Evolutionary conservation across 2,888 invertebrate genomes (phyloP), one percentile per base, ranked within the genome.

Genomic region (Parasteatoda lunata): DNA sequence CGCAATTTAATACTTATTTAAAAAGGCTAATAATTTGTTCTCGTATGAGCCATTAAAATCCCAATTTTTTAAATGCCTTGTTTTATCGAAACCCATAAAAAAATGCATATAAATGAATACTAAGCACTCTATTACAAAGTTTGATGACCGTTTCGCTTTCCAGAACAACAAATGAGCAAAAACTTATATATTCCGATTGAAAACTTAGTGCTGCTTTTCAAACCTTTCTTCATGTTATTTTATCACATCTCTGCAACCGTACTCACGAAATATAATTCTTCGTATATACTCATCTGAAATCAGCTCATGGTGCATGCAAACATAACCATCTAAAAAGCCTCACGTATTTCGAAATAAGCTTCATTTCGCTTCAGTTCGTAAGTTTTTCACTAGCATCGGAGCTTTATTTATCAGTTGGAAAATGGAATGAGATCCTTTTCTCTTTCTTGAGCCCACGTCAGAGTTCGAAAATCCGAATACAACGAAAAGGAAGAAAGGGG

Each of bases 351-450:
- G 8, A 45, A 52, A 54, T 30, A 54, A 48, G 73, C 59, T 30
- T 51, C 75, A 45, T 8, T 11, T 59, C 66, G 65, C 51, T 71
- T 70, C 52, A 15, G 59, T 59, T 4, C 4, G n/a, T 13, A 59
- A 59, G n/a, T 13, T 13, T 13, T 3, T 13, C 4, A 59, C 4
- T 13, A 4, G 4, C 59, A 5, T 30, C 59, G 59, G 59, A 59
- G 59, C 59, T 48, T 79, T 71, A 71, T 71, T 71, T 79, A 71
- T 69, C 79, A 71, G 64, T 71, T 66, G 45, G 11, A 69, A 84
- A 84, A 84, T 77, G 71, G 73, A 84, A 77, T 77, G 65, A 77
- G 45, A 51, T 72, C 76, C 48, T 71, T 30, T 71, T 48, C 52
- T 6, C 59, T 45, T 48, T 48, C 30, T 30, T 30, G 30, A 30